These are phyloP conservation scores for Pseudolycoriella hygida DNA, from an alignment of 2,888 invertebrate species.

Conservation along the genomic window DNA sequence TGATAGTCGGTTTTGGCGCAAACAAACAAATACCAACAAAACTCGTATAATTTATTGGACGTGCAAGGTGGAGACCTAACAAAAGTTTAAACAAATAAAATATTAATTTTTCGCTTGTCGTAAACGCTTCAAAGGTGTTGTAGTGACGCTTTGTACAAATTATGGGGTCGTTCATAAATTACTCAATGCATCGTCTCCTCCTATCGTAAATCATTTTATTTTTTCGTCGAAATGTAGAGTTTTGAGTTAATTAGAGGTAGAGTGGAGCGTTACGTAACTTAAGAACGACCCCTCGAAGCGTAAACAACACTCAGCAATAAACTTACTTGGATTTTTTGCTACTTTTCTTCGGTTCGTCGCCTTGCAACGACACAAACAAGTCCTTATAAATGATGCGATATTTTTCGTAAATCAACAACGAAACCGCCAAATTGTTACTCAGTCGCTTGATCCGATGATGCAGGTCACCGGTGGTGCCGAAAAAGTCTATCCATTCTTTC, in stretches of 20 bases:
- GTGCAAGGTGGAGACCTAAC: constrained; percentile 58
- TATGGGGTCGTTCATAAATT: too few species aligned
- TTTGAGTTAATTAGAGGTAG: too few species aligned
- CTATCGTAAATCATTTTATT: too few species aligned
- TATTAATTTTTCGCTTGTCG: not conserved
- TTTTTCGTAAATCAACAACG: constrained; percentile 84
- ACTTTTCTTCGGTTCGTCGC: not conserved
- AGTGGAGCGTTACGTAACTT: too few species aligned
- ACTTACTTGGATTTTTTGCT: not conserved
- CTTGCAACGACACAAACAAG: constrained; percentile 48
- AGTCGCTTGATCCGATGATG: constrained; percentile 64
- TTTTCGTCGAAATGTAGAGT: too few species aligned
- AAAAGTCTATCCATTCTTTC: constrained; percentile 91
- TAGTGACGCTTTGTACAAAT: too few species aligned
- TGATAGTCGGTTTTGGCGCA: constrained; percentile 59
- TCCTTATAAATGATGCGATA: constrained; percentile 75
- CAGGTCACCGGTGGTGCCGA: constrained; percentile 68
- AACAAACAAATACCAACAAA: constrained; percentile 86
- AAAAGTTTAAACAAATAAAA: constrained; percentile 8
- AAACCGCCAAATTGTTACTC: constrained; percentile 83
- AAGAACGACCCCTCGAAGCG: too few species aligned
- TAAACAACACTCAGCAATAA: too few species aligned
- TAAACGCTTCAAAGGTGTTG: too few species aligned
- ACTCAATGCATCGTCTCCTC: too few species aligned
- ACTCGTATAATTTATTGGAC: constrained; percentile 70